These are phyloP conservation scores for Zosterops lateralis DNA, from an alignment of 2,113 vertebrate genomes.

Conservation along the genomic window DNA sequence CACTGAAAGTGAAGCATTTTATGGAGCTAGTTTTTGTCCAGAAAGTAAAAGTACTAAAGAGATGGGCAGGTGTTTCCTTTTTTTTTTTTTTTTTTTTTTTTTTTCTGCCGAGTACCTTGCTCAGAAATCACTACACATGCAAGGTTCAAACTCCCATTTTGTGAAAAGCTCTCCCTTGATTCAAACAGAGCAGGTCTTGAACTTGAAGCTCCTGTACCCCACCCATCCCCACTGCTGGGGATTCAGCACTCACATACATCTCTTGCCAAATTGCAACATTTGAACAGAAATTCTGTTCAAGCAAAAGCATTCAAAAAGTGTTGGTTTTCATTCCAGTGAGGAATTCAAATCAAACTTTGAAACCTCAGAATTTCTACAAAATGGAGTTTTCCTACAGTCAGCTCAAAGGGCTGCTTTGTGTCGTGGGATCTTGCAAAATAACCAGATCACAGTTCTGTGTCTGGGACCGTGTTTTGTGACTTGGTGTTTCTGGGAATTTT, in stretches of 20 bases:
- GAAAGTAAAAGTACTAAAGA: not conserved
- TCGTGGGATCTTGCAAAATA: not conserved
- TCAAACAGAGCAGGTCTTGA: not conserved
- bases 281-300: conserved; percentile 38
- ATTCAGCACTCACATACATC: not conserved
- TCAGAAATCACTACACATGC: fast-evolving
- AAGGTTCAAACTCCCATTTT: not conserved
- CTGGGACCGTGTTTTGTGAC: not conserved
- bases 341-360: conserved; percentile 42
- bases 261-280: conserved; percentile 32
- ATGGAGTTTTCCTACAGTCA: not conserved
- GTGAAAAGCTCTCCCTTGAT: not conserved
- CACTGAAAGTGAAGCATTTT: not conserved
- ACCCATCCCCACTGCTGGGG: not conserved
- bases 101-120: not conserved
- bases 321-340: conserved; percentile 32
- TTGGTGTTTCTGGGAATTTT: not conserved
- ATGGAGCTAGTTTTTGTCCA: not conserved
- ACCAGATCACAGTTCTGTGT: not conserved
- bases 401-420: conserved; percentile 39
- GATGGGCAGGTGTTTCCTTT: not conserved
- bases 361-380: conserved; percentile 36
- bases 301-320: conserved; percentile 3
- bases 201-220: not conserved
- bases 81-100: not conserved